Evolutionary conservation across 2,888 invertebrate species (phyloP), one percentile per base, ranked within the genome.

Genomic region (Parelbella ahira): DNA sequence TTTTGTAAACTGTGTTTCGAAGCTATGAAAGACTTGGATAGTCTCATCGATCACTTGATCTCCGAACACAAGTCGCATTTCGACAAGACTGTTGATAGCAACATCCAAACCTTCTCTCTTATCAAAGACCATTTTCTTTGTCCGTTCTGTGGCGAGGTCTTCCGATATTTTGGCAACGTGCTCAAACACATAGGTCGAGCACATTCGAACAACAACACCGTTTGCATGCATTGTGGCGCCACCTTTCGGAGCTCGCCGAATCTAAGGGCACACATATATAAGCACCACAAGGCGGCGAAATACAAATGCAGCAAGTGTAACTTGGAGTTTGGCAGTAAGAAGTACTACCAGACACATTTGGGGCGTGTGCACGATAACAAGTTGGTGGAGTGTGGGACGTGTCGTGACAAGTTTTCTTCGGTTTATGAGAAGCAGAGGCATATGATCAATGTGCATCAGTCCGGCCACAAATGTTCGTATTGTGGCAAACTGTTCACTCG

Each of bases 401-500:
- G 73, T 24, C 32, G 50, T 0, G 65, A 63, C 3, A 65, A 53
- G 13, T 70, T 73, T 24, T 45, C 56, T 0, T 58, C 68, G 1
- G 52, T 56, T 3, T 65, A 67, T 43, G 54, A 57, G 8, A 54
- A 57, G 43, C 57, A 55, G 5, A 61, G 58, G 36, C 70, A 72
- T 30, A 47, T 63, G 33, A 56, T 68, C 7, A 48, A 51, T 5
- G 58, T 44, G 0, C 72, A 71, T 15, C 58, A 55, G 2, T 44
- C 56, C 0, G 63, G 64, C 0, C 63, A 63, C 21, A 62, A 61
- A 30, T 73, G 71, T 34, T 37, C 54, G 1, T 56, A 65, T n/a
- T 77, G 77, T 44, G 54, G 54, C 1, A 65, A 62, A 45, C 38
- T 68, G 8, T 76, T 75, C 30, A 59, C 56, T 0, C 56, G 60